Percentiles rank a stretch among this genome's conserved stretches.
Conservation (phyloP, 2,113 vertebrate genomes). For the Marmota monax region DNA sequence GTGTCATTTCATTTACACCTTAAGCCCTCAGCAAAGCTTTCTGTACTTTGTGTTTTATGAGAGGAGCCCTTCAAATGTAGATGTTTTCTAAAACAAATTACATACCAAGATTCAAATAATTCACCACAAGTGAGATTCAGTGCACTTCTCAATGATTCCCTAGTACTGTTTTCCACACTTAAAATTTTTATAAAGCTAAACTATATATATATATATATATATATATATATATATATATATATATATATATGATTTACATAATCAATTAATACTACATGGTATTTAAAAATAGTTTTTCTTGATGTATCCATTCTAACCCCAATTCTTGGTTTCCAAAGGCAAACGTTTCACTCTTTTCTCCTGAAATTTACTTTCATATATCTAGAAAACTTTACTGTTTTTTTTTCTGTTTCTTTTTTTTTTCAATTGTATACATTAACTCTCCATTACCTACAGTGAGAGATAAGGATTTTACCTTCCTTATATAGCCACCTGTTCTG, state of each 20-base stretch:
- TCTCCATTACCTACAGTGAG: neutral
- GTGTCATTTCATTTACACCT: neutral
- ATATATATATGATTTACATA: neutral
- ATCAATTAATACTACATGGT: neutral
- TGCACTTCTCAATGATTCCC: neutral
- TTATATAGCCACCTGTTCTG: neutral
- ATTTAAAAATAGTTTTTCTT: neutral
- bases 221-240: neutral
- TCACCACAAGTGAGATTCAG: neutral
- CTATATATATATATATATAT: neutral
- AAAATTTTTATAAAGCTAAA: conserved; percentile 20
- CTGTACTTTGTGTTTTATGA: neutral
- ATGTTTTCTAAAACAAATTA: neutral
- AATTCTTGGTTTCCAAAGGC: neutral
- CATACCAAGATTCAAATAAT: neutral
- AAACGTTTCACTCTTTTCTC: conserved; percentile 22
- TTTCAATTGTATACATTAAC: neutral
- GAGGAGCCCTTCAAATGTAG: neutral
- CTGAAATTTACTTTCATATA: neutral
- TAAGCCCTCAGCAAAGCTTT: neutral
- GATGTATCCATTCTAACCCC: neutral
- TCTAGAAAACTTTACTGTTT: neutral
- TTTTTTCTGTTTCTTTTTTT: neutral
- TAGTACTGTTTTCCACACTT: neutral
- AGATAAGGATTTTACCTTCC: neutral